Percentiles rank a stretch among this genome's conserved stretches.
Evolutionary conservation across 2,113 vertebrate species (phyloP).

Genomic region (Solea solea): DNA sequence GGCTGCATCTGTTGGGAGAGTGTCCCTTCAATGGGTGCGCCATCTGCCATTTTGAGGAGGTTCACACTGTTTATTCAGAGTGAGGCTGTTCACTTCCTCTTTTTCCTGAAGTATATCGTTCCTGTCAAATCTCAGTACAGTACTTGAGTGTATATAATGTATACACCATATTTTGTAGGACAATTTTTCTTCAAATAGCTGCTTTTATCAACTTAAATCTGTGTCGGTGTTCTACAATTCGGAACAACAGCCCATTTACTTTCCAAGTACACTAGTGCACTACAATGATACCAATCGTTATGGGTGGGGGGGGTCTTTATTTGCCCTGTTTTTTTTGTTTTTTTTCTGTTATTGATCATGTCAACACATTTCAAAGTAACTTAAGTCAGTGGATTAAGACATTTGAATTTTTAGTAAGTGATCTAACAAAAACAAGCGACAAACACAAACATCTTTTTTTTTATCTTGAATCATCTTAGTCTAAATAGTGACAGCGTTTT

Average conservation of each 20-base stretch:
- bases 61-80: conserved; percentile 22
- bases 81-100: conserved; percentile 2
- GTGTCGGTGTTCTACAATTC: background rate
- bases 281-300: background rate
- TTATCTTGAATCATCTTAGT: conserved; percentile 6
- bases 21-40: conserved; percentile 23
- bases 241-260: background rate
- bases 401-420: background rate
- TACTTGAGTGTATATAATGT: background rate
- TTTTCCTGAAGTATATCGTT: conserved; percentile 13
- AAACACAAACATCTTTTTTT: background rate
- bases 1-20: conserved; percentile 34
- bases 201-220: background rate
- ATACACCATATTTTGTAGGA: background rate
- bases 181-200: background rate
- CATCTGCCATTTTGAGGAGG: conserved; percentile 42
- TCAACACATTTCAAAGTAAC: no score
- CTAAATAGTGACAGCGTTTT: conserved; percentile 25
- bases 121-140: background rate
- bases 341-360: no score
- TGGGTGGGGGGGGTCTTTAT: no score
- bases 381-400: conserved; percentile 1
- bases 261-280: background rate
- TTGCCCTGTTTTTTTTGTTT: no score
- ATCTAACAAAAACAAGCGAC: conserved; percentile 1